phyloP scores from a whole-genome alignment of 2,797 vertebrate genomes.

The Centroberyx gerrardi region DNA sequence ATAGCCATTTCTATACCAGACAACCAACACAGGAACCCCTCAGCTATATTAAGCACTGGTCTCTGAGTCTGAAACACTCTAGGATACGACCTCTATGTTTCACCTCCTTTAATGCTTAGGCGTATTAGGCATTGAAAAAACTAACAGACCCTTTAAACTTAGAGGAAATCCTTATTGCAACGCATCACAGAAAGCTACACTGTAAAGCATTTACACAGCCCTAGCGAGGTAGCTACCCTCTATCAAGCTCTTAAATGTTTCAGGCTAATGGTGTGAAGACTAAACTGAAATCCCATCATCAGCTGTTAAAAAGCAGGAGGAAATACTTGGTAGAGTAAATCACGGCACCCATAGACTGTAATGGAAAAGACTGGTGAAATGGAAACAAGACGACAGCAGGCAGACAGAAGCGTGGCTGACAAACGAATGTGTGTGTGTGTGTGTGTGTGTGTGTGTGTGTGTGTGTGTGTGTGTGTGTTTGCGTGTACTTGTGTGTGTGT shows the following conservation, averaged over 20 bases:
- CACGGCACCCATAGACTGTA: slow-evolving; percentile 16
- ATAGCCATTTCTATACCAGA: not conserved
- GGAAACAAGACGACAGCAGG: slow-evolving; percentile 29
- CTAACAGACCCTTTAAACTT: not conserved
- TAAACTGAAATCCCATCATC: not conserved
- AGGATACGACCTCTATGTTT: not conserved
- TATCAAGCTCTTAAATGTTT: not conserved
- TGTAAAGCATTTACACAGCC: not conserved
- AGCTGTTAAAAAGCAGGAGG: slow-evolving; percentile 18
- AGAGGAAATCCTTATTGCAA: not conserved
- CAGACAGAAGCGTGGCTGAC: slow-evolving; percentile 5
- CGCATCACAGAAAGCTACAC: not conserved
- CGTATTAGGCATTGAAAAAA: not conserved
- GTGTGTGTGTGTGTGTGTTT: slow-evolving; percentile 17
- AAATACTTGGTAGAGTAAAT: slow-evolving; percentile 36
- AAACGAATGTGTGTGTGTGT: slow-evolving; percentile 11
- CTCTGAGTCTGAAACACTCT: not conserved
- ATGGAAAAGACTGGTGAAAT: slow-evolving; percentile 33
- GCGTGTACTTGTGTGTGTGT: slow-evolving; percentile 6
- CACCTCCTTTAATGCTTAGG: not conserved
- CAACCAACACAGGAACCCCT: not conserved
- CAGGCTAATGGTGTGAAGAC: not conserved
- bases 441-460: slow-evolving; percentile 15
- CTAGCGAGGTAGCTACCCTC: not conserved
- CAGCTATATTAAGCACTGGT: not conserved